Percentiles rank a stretch among this genome's conserved stretches.
These are phyloP conservation scores for Sinella curviseta DNA, from an alignment of 1,140 invertebrate genomes.

Conservation along the genomic window DNA sequence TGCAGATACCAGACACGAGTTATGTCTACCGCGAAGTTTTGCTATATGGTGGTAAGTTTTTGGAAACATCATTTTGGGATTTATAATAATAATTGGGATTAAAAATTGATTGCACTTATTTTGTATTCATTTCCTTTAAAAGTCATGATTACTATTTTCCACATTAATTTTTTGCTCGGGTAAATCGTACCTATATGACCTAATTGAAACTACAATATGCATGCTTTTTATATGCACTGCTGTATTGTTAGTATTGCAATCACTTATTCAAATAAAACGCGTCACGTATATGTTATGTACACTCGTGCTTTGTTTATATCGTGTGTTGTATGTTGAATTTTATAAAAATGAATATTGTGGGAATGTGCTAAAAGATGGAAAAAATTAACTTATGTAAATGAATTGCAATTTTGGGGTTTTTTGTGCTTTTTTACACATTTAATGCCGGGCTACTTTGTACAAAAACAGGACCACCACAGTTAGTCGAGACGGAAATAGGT, in stretches of 20 bases:
- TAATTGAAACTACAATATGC: too few species aligned
- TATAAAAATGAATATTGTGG: background rate
- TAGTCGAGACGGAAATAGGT: background rate
- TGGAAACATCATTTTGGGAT: too few species aligned
- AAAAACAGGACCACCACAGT: background rate
- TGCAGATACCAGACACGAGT: conserved; percentile 25
- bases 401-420: background rate
- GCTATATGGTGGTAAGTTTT: conserved; percentile 9
- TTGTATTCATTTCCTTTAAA: background rate
- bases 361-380: background rate
- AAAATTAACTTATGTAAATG: background rate
- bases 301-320: too few species aligned
- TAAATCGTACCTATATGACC: too few species aligned
- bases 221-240: too few species aligned
- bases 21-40: background rate
- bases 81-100: background rate
- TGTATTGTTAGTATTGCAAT: too few species aligned
- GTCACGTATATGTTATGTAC: too few species aligned
- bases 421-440: background rate
- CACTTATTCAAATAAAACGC: too few species aligned
- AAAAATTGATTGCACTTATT: background rate
- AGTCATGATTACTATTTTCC: too few species aligned
- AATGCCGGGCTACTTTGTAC: background rate
- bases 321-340: too few species aligned
- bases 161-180: too few species aligned